Percentiles rank a stretch among this genome's conserved stretches.
Evolutionary conservation across 2,113 vertebrate species (phyloP).

Genomic region (Microcebus lehilahytsara): DNA sequence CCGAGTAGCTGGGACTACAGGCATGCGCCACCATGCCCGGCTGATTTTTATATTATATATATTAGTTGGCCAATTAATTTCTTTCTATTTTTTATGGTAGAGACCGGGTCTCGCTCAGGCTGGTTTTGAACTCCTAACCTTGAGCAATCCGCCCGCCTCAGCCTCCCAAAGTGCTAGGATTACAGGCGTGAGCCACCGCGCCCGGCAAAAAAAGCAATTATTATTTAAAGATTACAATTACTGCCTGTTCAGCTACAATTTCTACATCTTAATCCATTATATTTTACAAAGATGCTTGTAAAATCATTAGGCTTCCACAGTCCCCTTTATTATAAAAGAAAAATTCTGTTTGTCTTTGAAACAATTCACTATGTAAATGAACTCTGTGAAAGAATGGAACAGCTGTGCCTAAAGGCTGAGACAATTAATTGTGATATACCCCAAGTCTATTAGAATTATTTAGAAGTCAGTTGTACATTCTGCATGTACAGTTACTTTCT

Average conservation of each 20-base stretch:
- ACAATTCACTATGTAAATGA: conserved; percentile 60
- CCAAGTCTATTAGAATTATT: background rate
- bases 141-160: no score
- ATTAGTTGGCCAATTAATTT: no score
- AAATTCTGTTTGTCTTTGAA: conserved; percentile 44
- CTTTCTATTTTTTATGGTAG: no score
- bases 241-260: background rate
- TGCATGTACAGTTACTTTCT: background rate
- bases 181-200: no score
- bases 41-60: no score
- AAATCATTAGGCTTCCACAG: conserved; percentile 44
- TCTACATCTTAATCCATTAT: conserved; percentile 1
- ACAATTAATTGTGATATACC: background rate
- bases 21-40: no score
- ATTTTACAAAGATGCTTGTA: conserved; percentile 42
- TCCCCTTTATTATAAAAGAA: conserved; percentile 18
- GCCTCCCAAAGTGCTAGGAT: no score
- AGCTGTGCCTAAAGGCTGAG: conserved; percentile 19
- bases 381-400: background rate
- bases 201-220: conserved; percentile 44
- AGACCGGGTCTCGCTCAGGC: no score
- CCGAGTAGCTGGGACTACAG: no score
- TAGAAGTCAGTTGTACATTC: conserved; percentile 12
- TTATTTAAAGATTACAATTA: conserved; percentile 53
- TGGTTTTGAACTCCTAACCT: no score